A percentile compares a stretch with the other conserved stretches of the same genome.
These are phyloP conservation scores for Vulpes ferrilata DNA, from an alignment of 2,113 vertebrate genomes.

Conservation along the genomic window DNA sequence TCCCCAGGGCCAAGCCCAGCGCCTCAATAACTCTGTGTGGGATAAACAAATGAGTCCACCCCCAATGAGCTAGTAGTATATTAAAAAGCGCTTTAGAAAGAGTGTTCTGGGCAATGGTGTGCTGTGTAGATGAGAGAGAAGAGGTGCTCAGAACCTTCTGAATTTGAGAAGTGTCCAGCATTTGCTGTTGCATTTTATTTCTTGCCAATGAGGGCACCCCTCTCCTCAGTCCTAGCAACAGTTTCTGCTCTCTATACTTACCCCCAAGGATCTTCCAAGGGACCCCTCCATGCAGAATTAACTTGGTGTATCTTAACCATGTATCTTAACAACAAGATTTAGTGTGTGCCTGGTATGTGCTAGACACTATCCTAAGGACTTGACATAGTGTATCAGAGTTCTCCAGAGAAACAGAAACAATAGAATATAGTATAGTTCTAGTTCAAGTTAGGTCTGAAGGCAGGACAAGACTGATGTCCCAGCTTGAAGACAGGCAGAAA, in stretches of 20 bases:
- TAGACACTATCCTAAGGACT: background rate
- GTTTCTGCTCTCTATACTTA: too few relatives aligned
- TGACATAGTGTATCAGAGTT: background rate
- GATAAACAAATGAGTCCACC: background rate
- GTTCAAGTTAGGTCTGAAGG: background rate
- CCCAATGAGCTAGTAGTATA: background rate
- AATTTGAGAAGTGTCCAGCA: background rate
- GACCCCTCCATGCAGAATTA: background rate
- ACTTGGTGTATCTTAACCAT: background rate
- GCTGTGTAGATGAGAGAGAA: background rate
- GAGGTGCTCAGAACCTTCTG: background rate
- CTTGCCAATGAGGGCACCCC: background rate
- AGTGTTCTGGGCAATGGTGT: background rate
- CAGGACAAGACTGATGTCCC: background rate
- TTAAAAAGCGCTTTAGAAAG: background rate
- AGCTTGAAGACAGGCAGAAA: background rate
- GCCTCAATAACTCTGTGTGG: background rate
- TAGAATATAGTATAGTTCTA: background rate
- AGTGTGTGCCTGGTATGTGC: background rate
- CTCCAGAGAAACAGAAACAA: background rate
- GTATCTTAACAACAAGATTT: background rate
- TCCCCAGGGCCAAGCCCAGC: background rate
- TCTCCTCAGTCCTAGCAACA: background rate
- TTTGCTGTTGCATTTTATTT: background rate
- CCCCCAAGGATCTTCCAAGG: background rate